Percentiles rank a stretch among this genome's conserved stretches.
Conservation (phyloP, 2,888 invertebrate genomes). For the Azorinus chamasolen region DNA sequence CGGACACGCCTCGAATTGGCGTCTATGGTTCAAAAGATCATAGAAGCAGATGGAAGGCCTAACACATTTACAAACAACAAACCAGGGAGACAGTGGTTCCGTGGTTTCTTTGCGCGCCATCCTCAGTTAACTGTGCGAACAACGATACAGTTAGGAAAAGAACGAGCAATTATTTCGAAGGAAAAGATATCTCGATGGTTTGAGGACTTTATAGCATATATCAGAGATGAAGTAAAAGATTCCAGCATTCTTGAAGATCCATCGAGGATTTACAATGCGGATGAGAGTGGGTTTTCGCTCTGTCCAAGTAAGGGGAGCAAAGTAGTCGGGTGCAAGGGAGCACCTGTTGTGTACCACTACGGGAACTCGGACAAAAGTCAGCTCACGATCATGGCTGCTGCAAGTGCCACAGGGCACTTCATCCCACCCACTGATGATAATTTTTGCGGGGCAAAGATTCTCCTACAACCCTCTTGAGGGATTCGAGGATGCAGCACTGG, state of each 20-base stretch:
- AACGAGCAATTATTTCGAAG: too few relatives aligned
- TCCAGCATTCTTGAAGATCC: constrained; percentile 13
- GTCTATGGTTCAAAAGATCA: too few relatives aligned
- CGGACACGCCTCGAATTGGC: too few relatives aligned
- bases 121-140: too few relatives aligned
- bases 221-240: constrained; percentile 20
- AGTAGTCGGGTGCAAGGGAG: constrained; percentile 20
- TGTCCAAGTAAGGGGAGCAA: constrained; percentile 17
- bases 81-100: too few relatives aligned
- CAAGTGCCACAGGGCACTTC: constrained; percentile 29
- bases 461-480: constrained; percentile 26
- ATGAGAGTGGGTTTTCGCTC: constrained; percentile 26
- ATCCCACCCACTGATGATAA: constrained; percentile 28
- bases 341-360: constrained; percentile 31
- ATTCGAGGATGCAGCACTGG: constrained; percentile 27
- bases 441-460: constrained; percentile 30
- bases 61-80: too few relatives aligned
- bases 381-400: constrained; percentile 33
- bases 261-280: constrained; percentile 21
- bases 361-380: constrained; percentile 27
- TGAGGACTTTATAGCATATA: constrained; percentile 10
- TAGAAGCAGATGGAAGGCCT: too few relatives aligned
- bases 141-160: too few relatives aligned
- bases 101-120: too few relatives aligned
- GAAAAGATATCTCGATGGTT: constrained; percentile 12